Conservation (phyloP, 2,113 vertebrate species). For the Oxyura jamaicensis region DNA sequence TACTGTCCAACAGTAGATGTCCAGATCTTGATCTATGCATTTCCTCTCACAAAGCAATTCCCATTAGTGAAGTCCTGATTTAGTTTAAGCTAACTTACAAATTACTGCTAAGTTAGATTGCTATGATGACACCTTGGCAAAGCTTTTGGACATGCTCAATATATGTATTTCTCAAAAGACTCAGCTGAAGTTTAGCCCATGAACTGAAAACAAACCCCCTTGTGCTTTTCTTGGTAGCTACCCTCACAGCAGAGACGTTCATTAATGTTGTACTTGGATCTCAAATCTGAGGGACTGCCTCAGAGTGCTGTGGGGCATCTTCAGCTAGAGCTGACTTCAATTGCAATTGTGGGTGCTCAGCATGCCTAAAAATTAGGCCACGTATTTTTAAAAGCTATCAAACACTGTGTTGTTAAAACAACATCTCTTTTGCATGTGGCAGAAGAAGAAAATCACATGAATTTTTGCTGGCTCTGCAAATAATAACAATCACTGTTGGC, state of each 20-base stretch:
- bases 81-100: not conserved
- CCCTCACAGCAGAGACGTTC: not conserved
- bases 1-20: not conserved
- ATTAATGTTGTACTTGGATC: not conserved
- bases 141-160: not conserved
- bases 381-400: conserved; percentile 31
- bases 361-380: not conserved
- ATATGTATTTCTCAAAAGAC: not conserved
- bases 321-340: not conserved
- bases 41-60: not conserved
- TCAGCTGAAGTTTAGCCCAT: not conserved
- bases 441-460: not conserved
- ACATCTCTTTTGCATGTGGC: not conserved
- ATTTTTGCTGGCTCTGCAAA: conserved; percentile 42
- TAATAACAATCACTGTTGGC: not conserved
- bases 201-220: not conserved
- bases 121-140: not conserved
- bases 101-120: not conserved
- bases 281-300: not conserved
- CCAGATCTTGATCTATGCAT: not conserved
- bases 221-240: not conserved
- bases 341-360: not conserved
- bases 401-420: conserved; percentile 23
- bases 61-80: not conserved
- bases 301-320: not conserved